Base-by-base conservation (phyloP, 2,888 invertebrate species). In the Cataglyphis livida region DNA sequence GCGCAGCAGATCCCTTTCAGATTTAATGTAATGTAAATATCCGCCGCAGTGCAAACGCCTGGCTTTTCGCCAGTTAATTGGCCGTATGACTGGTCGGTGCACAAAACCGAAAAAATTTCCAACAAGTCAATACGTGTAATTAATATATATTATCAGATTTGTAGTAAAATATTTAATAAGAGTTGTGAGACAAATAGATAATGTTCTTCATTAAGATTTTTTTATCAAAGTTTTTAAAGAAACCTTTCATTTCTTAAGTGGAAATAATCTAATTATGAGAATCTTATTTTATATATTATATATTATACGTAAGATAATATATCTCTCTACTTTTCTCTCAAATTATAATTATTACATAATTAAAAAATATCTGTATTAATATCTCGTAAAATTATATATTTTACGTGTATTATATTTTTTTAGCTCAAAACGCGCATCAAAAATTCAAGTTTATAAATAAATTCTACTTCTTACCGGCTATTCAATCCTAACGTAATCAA, bases 1-100 rank as follows among this genome's bases (percentile, higher is more conserved):
- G 76, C 51, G 79, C 81, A 65, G 73, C 21, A 79, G 84, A 83
- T 66, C 85, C 90, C 89, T 91, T 91, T 92, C 85, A 87, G 87
- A 90, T 91, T 92, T 92, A 93, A 93, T 92, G 92, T 84, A 92
- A 92, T 90, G 93, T 90, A 92, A 93, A 93, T 91, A 92, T 87
- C 86, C 83, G 88, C 84, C 87, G 88, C 84, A 84, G 83, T 84
- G 88, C 79, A 86, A 88, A 84, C 89, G 82, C 75, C 68, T 78
- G 82, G 79, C 81, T 74, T 83, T 79, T 81, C 73, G 71, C 79
- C 82, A 82, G 85, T 84, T 90, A 91, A 91, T 91, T 90, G 87
- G 88, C 81, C 48, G 62, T 25, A 18, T 75, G 25, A 65, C 59
- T 81, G 66, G 44, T 65, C 57, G 48, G 15, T 54, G 79, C 61